phyloP scores from a whole-genome alignment of 2,888 invertebrate species.

The Acrobasis consociella region DNA sequence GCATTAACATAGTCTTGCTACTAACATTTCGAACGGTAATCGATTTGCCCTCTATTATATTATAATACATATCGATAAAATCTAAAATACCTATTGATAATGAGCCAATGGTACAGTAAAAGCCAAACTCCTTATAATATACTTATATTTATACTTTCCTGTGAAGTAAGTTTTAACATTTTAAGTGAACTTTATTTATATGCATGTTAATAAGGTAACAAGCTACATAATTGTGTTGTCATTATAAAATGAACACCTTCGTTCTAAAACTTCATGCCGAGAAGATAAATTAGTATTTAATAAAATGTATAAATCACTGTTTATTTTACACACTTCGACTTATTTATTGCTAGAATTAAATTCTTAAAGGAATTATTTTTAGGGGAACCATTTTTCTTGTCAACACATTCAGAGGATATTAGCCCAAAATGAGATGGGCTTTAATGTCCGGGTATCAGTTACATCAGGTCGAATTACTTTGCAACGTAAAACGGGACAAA shows the following conservation, averaged over 20 bases:
- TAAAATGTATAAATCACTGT: neutral
- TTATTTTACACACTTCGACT: constrained; percentile 6
- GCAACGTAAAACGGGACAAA: constrained; percentile 52
- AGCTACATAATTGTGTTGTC: too few relatives aligned
- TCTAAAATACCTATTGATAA: too few relatives aligned
- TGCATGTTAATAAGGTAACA: too few relatives aligned
- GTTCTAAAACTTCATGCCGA: neutral
- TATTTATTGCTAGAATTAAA: constrained; percentile 8
- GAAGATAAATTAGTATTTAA: neutral
- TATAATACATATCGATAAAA: too few relatives aligned
- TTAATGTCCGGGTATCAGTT: constrained; percentile 50
- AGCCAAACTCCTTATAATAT: too few relatives aligned
- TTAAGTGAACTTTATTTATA: too few relatives aligned
- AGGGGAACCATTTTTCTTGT: constrained; percentile 40
- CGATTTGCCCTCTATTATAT: too few relatives aligned
- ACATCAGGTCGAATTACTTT: constrained; percentile 52
- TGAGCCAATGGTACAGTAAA: too few relatives aligned
- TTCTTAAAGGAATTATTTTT: constrained; percentile 27
- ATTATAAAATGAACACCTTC: neutral
- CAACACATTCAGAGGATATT: constrained; percentile 42
- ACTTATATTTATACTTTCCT: too few relatives aligned
- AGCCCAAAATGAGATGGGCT: constrained; percentile 47
- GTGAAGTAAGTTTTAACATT: too few relatives aligned
- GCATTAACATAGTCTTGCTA: constrained; percentile 23
- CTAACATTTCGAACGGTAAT: neutral